phyloP scores from a whole-genome alignment of 2,888 invertebrate genomes.

The Ectemnius cavifrons region DNA sequence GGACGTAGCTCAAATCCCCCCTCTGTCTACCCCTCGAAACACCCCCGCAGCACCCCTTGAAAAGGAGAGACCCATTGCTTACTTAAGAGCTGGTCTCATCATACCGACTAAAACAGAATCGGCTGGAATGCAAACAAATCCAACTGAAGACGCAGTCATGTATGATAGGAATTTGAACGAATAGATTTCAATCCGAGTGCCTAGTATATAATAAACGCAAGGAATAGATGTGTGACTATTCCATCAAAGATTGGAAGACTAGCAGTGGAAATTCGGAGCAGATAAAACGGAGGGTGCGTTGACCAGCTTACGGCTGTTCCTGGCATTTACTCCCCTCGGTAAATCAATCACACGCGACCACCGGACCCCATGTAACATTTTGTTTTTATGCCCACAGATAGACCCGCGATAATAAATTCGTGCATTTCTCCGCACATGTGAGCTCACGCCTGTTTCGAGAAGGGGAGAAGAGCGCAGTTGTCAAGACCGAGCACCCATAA shows the following conservation, averaged over 20 bases:
- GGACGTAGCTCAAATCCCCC: slow-evolving; percentile 33
- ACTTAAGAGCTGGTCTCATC: slow-evolving; percentile 3
- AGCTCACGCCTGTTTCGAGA: slow-evolving; percentile 40
- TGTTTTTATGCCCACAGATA: slow-evolving; percentile 57
- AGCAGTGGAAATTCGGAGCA: neutral
- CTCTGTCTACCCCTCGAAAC: neutral
- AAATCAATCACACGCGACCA: slow-evolving; percentile 66
- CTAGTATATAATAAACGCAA: too few relatives aligned
- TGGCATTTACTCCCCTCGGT: slow-evolving; percentile 64
- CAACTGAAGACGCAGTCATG: too few relatives aligned
- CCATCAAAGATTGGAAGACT: too few relatives aligned
- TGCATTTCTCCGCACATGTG: slow-evolving; percentile 1
- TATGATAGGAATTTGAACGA: too few relatives aligned
- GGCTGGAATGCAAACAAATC: too few relatives aligned
- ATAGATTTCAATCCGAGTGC: too few relatives aligned
- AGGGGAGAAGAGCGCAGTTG: slow-evolving; percentile 10
- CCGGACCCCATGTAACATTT: slow-evolving; percentile 51
- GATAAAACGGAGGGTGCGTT: slow-evolving; percentile 33
- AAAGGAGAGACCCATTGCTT: slow-evolving; percentile 29
- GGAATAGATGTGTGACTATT: too few relatives aligned
- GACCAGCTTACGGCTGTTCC: slow-evolving; percentile 45
- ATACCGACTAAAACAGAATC: neutral
- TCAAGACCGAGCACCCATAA: slow-evolving; percentile 35
- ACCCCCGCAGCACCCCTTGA: slow-evolving; percentile 27
- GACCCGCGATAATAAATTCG: slow-evolving; percentile 8